Base-by-base conservation (phyloP, 2,797 vertebrate genomes). In the Moxostoma hubbsi region DNA sequence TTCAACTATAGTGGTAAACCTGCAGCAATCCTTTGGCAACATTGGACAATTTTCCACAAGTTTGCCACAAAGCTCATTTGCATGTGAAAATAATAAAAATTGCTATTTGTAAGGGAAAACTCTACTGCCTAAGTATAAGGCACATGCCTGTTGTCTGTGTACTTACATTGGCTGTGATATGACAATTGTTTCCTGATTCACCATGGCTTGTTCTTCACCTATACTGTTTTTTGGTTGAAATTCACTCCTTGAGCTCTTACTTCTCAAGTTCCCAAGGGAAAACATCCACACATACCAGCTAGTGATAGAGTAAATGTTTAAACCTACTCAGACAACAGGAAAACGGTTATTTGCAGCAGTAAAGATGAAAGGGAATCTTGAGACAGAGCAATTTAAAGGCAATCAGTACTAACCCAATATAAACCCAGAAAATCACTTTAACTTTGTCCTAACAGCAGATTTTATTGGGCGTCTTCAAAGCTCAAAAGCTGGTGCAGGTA, bases 391-490 rank as follows among this genome's bases (percentile, higher is more conserved):
- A 84, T 90, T 92, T 89, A 87, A 88, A 92, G 86, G 86, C 86
- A 92, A 92, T 93, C 91, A 92, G 82, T 83, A 76, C 86, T 91
- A 94, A 92, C 87, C 87, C 89, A 92, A 92, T 92, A 87, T 90
- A 90, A 89, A 87, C 89, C 91, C 92, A 89, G 86, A 82, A 86
- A 87, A 90, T 88, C 83, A 85, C 89, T 92, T 92, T 89, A 92
- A 91, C 90, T 92, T 91, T 83, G 85, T 92, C 89, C 87, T 86
- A 89, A 91, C 90, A 87, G 90, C 86, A 77, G 82, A 82, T 90
- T 92, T 92, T 90, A 92, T 91, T 90, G 85, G 89, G 83, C 86
- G 85, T 86, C 89, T 88, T 92, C 90, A 92, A 92, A 93, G 90
- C 92, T 91, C 89, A 90, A 62, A 83, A 87, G 88, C 88, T 90